phyloP scores from a whole-genome alignment of 2,113 vertebrate genomes.

The Elanoides forficatus region DNA sequence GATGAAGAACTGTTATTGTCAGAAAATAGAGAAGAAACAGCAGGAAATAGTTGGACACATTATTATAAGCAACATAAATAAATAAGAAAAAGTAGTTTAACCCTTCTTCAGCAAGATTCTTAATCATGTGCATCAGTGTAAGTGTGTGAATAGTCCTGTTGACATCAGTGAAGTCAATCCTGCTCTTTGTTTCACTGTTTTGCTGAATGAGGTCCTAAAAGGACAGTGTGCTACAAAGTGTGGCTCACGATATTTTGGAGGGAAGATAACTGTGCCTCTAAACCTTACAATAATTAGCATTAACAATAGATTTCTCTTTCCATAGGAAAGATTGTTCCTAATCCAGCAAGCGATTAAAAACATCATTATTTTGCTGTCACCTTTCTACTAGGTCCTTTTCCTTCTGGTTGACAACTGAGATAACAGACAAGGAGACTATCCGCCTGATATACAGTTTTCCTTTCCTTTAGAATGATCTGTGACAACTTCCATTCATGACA shows the following conservation, averaged over 20 bases:
- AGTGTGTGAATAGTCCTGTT: background rate
- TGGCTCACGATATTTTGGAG: background rate
- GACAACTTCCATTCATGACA: background rate
- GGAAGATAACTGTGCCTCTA: background rate
- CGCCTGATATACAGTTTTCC: background rate
- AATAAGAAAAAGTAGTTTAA: background rate
- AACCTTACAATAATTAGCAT: background rate
- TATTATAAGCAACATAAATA: background rate
- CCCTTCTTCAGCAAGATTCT: background rate
- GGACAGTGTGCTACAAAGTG: background rate
- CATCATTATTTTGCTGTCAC: conserved; percentile 16
- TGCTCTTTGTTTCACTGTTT: background rate
- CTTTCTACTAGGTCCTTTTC: background rate
- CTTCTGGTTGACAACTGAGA: background rate
- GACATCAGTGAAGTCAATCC: background rate
- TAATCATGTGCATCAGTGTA: background rate
- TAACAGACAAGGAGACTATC: background rate
- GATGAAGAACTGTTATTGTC: background rate
- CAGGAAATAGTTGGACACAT: background rate
- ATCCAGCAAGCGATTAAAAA: background rate
- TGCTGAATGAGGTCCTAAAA: background rate
- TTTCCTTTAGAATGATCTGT: background rate
- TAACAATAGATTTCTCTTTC: background rate
- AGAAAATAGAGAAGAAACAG: background rate
- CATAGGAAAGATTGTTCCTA: background rate